Conservation (phyloP, 2,888 invertebrate species). For the Gibbula magus region DNA sequence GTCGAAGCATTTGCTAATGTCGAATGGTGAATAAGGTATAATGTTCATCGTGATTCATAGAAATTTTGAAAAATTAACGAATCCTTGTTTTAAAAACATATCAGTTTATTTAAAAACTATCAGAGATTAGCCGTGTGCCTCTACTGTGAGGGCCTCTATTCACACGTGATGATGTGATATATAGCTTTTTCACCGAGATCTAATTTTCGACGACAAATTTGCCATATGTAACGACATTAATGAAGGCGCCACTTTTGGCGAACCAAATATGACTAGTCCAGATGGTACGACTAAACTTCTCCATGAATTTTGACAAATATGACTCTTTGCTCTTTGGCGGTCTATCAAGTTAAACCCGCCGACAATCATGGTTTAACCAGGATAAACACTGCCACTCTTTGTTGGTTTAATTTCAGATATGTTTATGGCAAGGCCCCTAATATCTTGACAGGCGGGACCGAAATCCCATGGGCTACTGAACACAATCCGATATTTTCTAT, state of each 20-base stretch:
- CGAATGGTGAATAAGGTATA: too few relatives aligned
- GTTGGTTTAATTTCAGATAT: conserved; percentile 11
- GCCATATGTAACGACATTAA: conserved; percentile 14
- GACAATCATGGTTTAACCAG: neutral
- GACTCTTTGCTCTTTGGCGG: conserved; percentile 11
- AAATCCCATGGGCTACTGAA: too few relatives aligned
- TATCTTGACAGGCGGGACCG: too few relatives aligned
- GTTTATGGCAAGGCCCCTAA: neutral
- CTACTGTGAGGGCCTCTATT: too few relatives aligned
- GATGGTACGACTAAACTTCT: conserved; percentile 1
- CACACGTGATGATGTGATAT: conserved; percentile 6
- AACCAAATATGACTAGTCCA: conserved; percentile 11
- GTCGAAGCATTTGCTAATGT: too few relatives aligned
- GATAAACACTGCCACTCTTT: neutral
- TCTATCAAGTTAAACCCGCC: conserved; percentile 2
- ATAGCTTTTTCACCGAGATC: neutral
- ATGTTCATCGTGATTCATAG: too few relatives aligned
- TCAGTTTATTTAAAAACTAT: too few relatives aligned
- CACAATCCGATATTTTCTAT: too few relatives aligned
- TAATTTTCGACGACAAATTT: neutral
- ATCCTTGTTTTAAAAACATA: too few relatives aligned
- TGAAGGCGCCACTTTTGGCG: neutral
- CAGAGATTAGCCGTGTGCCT: too few relatives aligned
- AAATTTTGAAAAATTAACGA: too few relatives aligned
- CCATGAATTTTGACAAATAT: conserved; percentile 15